A percentile compares a stretch with the other conserved stretches of the same genome.
Evolutionary conservation across 2,888 invertebrate species (phyloP).

Genomic region (Clostera curtula): DNA sequence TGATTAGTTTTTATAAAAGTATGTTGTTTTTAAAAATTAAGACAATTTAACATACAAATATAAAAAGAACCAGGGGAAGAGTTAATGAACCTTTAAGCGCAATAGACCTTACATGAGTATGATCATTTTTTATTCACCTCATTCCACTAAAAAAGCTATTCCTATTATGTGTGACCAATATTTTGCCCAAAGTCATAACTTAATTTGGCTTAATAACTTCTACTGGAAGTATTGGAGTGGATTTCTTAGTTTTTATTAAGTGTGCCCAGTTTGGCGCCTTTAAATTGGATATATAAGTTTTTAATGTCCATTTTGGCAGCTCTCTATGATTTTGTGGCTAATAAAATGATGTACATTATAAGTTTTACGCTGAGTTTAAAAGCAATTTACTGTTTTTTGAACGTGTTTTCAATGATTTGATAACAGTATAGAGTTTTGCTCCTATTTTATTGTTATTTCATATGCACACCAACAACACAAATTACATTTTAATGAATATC

Average conservation of each 20-base stretch:
- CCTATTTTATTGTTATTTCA: too few relatives aligned
- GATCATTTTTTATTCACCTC: constrained; percentile 7
- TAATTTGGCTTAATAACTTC: constrained; percentile 48
- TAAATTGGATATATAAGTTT: constrained; percentile 36
- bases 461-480: too few relatives aligned
- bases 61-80: too few relatives aligned
- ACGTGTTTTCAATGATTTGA: neutral
- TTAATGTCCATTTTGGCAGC: constrained; percentile 31
- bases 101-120: too few relatives aligned
- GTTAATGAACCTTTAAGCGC: too few relatives aligned
- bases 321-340: constrained; percentile 34
- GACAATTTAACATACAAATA: too few relatives aligned
- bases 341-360: constrained; percentile 19
- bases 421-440: too few relatives aligned
- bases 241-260: constrained; percentile 35
- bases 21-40: too few relatives aligned
- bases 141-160: constrained; percentile 7
- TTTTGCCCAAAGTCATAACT: constrained; percentile 42
- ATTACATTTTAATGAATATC: too few relatives aligned
- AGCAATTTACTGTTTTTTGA: constrained; percentile 6
- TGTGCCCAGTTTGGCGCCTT: constrained; percentile 57
- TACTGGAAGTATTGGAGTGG: constrained; percentile 25
- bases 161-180: constrained; percentile 26
- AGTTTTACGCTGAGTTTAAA: neutral
- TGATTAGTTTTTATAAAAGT: too few relatives aligned